A percentile compares a stretch with the other conserved stretches of the same genome.
Conservation (phyloP, 2,797 vertebrate species). For the Muscicapa striata region DNA sequence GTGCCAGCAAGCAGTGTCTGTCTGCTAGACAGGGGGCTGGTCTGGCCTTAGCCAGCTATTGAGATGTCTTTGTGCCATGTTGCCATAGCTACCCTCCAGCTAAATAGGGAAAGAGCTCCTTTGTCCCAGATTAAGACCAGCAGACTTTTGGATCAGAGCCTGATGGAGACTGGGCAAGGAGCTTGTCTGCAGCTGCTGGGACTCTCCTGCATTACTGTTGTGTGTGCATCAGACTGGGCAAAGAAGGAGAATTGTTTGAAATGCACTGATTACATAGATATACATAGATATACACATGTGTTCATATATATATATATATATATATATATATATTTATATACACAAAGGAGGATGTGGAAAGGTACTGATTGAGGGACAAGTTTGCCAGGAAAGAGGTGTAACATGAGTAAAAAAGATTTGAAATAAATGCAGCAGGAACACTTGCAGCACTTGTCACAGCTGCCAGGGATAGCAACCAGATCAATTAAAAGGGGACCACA, state of each 20-base stretch:
- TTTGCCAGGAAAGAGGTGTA: background rate
- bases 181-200: background rate
- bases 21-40: slow-evolving; percentile 17
- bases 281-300: too few species aligned
- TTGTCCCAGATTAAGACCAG: slow-evolving; percentile 60
- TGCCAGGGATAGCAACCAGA: background rate
- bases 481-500: background rate
- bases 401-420: background rate
- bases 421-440: background rate
- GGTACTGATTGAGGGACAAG: background rate
- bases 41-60: slow-evolving; percentile 42
- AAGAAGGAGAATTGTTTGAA: background rate
- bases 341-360: background rate
- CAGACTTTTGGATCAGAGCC: slow-evolving; percentile 44
- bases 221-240: background rate
- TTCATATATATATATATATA: too few species aligned
- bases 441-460: background rate
- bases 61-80: slow-evolving; percentile 60
- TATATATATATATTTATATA: too few species aligned
- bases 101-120: slow-evolving; percentile 59
- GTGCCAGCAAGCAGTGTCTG: slow-evolving; percentile 5
- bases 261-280: background rate
- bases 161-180: background rate
- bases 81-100: slow-evolving; percentile 61
- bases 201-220: background rate